Conservation (phyloP, 2,888 invertebrate species). For the Spatulosminthurus flaviceps region DNA sequence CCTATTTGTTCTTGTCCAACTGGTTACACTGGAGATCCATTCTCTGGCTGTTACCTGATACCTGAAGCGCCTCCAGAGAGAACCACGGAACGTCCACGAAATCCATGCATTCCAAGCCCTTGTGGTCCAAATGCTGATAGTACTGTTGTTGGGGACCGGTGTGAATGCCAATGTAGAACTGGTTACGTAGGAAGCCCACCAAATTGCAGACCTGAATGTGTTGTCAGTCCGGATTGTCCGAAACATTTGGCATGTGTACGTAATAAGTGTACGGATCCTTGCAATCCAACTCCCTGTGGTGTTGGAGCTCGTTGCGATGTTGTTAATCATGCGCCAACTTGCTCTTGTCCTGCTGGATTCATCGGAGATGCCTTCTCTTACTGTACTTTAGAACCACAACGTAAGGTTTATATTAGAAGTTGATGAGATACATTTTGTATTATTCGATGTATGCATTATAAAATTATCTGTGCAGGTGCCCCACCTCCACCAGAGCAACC, state of each 20-base stretch:
- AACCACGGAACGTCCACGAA: slow-evolving; percentile 64
- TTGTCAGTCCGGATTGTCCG: slow-evolving; percentile 68
- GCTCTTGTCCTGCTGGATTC: slow-evolving; percentile 67
- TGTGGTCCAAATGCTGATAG: slow-evolving; percentile 80
- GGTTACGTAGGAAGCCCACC: slow-evolving; percentile 65
- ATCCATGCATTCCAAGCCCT: slow-evolving; percentile 72
- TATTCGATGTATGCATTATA: no score
- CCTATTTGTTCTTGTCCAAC: slow-evolving; percentile 76
- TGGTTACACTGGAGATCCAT: slow-evolving; percentile 76
- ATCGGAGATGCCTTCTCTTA: slow-evolving; percentile 79
- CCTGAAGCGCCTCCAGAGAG: slow-evolving; percentile 52
- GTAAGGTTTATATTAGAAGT: slow-evolving; percentile 6
- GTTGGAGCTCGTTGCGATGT: slow-evolving; percentile 77
- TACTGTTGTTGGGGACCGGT: slow-evolving; percentile 64
- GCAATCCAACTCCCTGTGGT: slow-evolving; percentile 77
- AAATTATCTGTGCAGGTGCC: background rate
- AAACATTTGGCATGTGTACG: slow-evolving; percentile 76
- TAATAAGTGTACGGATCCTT: slow-evolving; percentile 79
- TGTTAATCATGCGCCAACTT: slow-evolving; percentile 80
- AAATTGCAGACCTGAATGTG: slow-evolving; percentile 75
- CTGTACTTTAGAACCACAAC: slow-evolving; percentile 47
- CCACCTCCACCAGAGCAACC: slow-evolving; percentile 49
- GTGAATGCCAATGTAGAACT: slow-evolving; percentile 65
- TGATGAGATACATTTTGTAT: no score
- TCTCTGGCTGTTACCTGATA: slow-evolving; percentile 66